Evolutionary conservation across 2,113 vertebrate genomes (phyloP).

Genomic region (Oryzias javanicus): DNA sequence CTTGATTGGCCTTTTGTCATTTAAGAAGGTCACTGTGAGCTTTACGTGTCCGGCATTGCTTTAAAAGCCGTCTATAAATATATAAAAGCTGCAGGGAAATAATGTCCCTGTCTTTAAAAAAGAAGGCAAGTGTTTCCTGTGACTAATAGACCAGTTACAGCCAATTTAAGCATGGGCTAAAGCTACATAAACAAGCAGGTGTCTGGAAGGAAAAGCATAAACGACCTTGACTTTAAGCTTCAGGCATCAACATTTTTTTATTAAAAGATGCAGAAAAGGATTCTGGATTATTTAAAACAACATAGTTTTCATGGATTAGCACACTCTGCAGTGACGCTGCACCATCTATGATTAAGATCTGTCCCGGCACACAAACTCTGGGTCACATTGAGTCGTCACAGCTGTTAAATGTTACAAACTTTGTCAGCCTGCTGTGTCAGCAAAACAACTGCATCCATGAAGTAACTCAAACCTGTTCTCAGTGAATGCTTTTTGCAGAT

Average conservation of each 20-base stretch:
- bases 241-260: constrained; percentile 5
- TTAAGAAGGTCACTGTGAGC: constrained; percentile 2
- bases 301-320: constrained; percentile 14
- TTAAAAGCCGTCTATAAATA: constrained; percentile 21
- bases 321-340: background rate
- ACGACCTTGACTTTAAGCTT: background rate
- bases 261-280: background rate
- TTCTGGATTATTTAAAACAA: constrained; percentile 4
- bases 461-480: no score
- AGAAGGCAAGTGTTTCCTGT: constrained; percentile 14
- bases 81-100: background rate
- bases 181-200: background rate
- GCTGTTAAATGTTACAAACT: background rate
- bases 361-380: background rate
- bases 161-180: constrained; percentile 1
- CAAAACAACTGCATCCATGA: no score
- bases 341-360: background rate
- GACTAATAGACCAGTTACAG: constrained; percentile 16
- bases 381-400: background rate
- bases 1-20: no score
- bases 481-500: no score
- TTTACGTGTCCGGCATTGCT: constrained; percentile 29
- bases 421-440: background rate
- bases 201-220: background rate
- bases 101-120: constrained; percentile 27